These are phyloP conservation scores for Danio aesculapii DNA, from an alignment of 2,797 vertebrate genomes.

Conservation along the genomic window DNA sequence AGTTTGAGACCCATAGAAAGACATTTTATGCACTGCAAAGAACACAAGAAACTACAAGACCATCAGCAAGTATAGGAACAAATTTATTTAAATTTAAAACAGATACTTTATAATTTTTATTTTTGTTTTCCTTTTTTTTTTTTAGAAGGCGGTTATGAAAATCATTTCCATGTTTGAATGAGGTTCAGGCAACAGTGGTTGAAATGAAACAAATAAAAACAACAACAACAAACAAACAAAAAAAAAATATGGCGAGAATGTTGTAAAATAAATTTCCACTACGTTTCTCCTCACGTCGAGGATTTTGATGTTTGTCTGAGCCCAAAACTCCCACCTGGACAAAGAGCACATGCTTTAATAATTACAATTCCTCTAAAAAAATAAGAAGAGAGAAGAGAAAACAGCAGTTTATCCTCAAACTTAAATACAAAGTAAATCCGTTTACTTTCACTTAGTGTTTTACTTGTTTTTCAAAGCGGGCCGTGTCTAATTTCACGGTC, in stretches of 20 bases:
- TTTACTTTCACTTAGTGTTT: constrained; percentile 80
- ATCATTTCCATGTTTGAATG: constrained; percentile 91
- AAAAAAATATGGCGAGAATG: constrained; percentile 83
- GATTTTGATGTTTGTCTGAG: constrained; percentile 72
- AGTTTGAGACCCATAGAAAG: no score
- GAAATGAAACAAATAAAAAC: constrained; percentile 84
- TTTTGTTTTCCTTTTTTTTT: constrained; percentile 84
- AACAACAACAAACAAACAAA: constrained; percentile 66
- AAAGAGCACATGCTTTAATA: constrained; percentile 90
- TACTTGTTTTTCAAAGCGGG: constrained; percentile 83
- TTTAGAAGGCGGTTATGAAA: constrained; percentile 99
- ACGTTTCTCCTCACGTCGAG: constrained; percentile 72
- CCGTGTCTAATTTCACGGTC: constrained; percentile 84
- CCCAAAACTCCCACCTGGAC: constrained; percentile 74
- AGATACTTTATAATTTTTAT: constrained; percentile 88
- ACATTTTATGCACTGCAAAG: constrained; percentile 51
- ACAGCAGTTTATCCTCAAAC: constrained; percentile 82
- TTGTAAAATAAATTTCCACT: constrained; percentile 80
- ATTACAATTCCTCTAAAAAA: constrained; percentile 80
- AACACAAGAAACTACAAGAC: constrained; percentile 64
- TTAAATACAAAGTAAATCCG: constrained; percentile 81
- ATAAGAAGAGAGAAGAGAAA: constrained; percentile 57
- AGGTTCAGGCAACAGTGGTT: constrained; percentile 89
- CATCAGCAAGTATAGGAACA: constrained; percentile 92
- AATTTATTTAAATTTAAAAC: constrained; percentile 99